Percentiles rank a stretch among this genome's conserved stretches.
These are phyloP conservation scores for Rhea pennata DNA, from an alignment of 2,113 vertebrate species.

Conservation along the genomic window DNA sequence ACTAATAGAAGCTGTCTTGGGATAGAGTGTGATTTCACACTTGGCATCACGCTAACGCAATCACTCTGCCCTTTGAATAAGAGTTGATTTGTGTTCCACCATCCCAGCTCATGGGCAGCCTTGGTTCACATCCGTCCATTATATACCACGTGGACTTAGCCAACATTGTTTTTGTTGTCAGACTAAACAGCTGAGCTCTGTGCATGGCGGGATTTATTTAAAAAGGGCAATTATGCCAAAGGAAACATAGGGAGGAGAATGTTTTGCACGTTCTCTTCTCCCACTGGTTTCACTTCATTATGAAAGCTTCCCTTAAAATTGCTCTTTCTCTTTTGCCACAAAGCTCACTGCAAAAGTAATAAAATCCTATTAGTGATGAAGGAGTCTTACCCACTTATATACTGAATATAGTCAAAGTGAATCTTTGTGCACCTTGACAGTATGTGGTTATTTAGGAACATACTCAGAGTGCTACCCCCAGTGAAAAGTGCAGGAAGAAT, in stretches of 20 bases:
- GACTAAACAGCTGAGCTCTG: neutral
- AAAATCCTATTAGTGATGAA: rapidly evolving
- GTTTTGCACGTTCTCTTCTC: neutral
- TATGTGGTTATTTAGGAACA: rapidly evolving
- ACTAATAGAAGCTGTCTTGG: neutral
- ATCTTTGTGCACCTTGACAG: neutral
- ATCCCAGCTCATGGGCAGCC: neutral
- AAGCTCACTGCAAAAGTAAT: neutral
- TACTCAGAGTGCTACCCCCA: neutral
- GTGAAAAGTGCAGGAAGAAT: neutral
- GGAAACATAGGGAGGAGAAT: neutral
- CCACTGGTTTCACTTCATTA: neutral
- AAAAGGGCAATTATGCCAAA: neutral
- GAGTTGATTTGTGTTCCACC: neutral
- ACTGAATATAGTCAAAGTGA: rapidly evolving
- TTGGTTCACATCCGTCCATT: neutral
- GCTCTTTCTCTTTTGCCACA: neutral
- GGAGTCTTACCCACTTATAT: neutral
- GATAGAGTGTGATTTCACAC: neutral
- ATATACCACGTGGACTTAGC: neutral
- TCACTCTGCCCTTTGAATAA: neutral
- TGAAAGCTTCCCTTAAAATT: neutral
- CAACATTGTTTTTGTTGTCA: neutral
- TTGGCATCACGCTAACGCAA: neutral
- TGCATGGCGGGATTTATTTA: neutral